A percentile compares a stretch with the other conserved stretches of the same genome.
phyloP scores from a whole-genome alignment of 2,888 invertebrate species.

The Lydus trimaculatus region DNA sequence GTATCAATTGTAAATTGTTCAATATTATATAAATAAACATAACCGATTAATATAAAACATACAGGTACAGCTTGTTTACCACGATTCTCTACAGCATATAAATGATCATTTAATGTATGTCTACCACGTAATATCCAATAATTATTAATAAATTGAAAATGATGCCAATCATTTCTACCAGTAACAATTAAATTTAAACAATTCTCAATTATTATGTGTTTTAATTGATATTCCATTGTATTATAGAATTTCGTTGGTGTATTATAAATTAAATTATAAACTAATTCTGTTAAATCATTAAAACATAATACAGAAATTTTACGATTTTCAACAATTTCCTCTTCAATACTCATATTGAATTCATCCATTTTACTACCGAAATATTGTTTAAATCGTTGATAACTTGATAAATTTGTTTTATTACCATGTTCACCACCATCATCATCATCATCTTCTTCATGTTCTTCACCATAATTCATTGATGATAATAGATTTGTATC shows the following conservation, averaged over 20 bases:
- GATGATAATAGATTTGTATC: constrained; percentile 50
- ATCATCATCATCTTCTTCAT: neutral
- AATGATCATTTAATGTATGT: constrained; percentile 41
- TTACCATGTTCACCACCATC: too few relatives aligned
- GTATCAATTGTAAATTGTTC: constrained; percentile 65
- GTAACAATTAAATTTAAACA: constrained; percentile 35
- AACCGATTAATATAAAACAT: constrained; percentile 66
- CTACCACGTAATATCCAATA: constrained; percentile 57
- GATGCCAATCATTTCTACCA: constrained; percentile 50
- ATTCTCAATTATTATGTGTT: constrained; percentile 44
- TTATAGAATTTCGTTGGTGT: constrained; percentile 46
- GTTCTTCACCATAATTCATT: neutral
- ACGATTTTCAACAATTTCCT: constrained; percentile 11
- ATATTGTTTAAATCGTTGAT: neutral
- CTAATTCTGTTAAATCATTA: constrained; percentile 46
- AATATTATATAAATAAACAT: constrained; percentile 66
- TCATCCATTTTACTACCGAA: too few relatives aligned
- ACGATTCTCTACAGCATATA: constrained; percentile 52
- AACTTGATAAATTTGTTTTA: neutral
- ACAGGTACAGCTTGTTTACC: constrained; percentile 65
- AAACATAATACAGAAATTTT: constrained; percentile 52
- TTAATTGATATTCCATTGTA: constrained; percentile 42
- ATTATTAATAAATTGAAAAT: constrained; percentile 53
- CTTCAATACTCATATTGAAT: constrained; percentile 11
- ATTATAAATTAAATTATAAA: constrained; percentile 51